phyloP scores from a whole-genome alignment of 2,113 vertebrate genomes.

The Cynocephalus volans region DNA sequence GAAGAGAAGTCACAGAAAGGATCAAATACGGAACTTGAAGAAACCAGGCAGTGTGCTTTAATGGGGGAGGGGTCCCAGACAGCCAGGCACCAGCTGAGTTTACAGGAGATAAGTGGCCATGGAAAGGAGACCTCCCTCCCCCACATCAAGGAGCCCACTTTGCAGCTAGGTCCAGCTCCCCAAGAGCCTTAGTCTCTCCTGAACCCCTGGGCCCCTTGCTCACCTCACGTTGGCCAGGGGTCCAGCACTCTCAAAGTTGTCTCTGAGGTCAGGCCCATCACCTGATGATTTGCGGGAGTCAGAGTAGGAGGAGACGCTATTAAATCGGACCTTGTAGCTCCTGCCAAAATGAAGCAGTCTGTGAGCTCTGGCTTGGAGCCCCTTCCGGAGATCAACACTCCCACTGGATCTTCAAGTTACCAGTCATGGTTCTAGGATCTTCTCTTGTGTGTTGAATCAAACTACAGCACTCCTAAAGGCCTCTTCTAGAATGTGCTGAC shows the following conservation, averaged over 20 bases:
- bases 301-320: conserved; percentile 97
- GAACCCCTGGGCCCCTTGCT: rapidly evolving
- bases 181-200: not conserved
- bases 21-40: not conserved
- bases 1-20: not conserved
- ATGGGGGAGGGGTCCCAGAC: not conserved
- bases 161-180: not conserved
- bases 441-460: not conserved
- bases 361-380: not conserved
- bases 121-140: not conserved
- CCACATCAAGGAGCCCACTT: not conserved
- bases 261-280: conserved; percentile 93
- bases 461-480: rapidly evolving
- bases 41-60: not conserved
- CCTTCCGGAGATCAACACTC: not conserved
- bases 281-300: conserved; percentile 96
- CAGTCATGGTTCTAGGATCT: not conserved
- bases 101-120: not conserved
- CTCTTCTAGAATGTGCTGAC: not conserved
- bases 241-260: conserved; percentile 97
- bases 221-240: conserved; percentile 98
- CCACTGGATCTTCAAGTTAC: not conserved
- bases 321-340: conserved; percentile 99
- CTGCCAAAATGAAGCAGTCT: conserved; percentile 82
- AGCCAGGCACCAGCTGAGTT: not conserved